These are phyloP conservation scores for Anagrus nilaparvatae DNA, from an alignment of 1,140 invertebrate genomes.

Conservation along the genomic window DNA sequence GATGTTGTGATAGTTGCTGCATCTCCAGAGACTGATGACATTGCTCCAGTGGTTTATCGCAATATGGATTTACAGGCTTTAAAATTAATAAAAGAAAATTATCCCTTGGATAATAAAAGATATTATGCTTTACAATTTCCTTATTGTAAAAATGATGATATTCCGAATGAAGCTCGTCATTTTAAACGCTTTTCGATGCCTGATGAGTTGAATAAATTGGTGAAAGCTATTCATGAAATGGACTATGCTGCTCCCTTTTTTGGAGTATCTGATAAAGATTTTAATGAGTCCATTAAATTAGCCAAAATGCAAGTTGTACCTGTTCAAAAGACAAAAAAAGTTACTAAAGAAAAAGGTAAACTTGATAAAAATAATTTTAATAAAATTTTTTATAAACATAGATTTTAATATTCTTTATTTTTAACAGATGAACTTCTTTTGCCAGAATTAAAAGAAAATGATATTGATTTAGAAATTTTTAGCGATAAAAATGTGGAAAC, in stretches of 20 bases:
- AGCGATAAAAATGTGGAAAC: conserved; percentile 11
- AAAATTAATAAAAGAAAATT: conserved; percentile 31
- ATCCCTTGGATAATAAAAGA: conserved; percentile 24
- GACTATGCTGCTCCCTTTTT: conserved; percentile 23
- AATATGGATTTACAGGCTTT: conserved; percentile 31
- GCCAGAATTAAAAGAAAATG: conserved; percentile 9
- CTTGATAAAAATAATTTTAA: not conserved
- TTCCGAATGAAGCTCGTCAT: conserved; percentile 32
- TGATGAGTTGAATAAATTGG: conserved; percentile 29
- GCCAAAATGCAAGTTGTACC: conserved; percentile 23
- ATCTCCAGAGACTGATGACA: conserved; percentile 21
- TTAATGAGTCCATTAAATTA: conserved; percentile 29
- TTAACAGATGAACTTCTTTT: conserved; percentile 22
- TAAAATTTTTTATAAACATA: not conserved
- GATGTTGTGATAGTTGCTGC: conserved; percentile 32
- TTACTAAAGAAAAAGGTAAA: conserved; percentile 24
- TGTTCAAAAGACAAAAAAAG: conserved; percentile 16
- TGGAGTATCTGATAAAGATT: conserved; percentile 21
- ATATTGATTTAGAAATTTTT: conserved; percentile 4
- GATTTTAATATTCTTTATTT: not conserved
- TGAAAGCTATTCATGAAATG: conserved; percentile 29
- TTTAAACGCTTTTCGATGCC: conserved; percentile 31
- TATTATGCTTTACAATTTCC: conserved; percentile 34
- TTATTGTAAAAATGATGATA: conserved; percentile 30
- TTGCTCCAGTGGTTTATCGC: conserved; percentile 24